Evolutionary conservation across 2,888 invertebrate species (phyloP), one percentile per base, ranked within the genome.

Genomic region (Pristionchus mayeri): DNA sequence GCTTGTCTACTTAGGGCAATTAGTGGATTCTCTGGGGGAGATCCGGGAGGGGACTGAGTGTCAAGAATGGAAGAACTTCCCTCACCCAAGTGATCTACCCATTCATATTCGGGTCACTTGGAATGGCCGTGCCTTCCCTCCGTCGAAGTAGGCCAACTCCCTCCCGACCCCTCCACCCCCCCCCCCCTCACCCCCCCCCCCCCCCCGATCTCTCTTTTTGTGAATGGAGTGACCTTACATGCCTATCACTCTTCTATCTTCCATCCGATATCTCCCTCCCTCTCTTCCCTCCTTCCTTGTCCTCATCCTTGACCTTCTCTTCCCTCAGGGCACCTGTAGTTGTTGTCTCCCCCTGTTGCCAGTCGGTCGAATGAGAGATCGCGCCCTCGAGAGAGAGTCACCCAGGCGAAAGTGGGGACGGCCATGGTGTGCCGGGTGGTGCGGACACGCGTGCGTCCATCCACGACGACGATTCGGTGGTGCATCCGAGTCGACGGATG

Each of bases 1-100:
- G 37, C 71, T 71, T 71, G 44, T 71, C 71, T 71, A 71, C 71
- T 71, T 71, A 71, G 71, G 71, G 40, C 71, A 71, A 71, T 71
- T 71, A 71, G 71, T 44, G n/a, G 34, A n/a, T 63, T 21, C 34
- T 63, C 37, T 60, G 60, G 30, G n/a, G 11, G 18, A 71, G 71
- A 24, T 71, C 71, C 71, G 71, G 71, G 40, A 24, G 11, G n/a
- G 11, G 40, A n/a, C 67, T 18, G 24, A 44, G 71, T 71, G 71
- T 71, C 71, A 71, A 71, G 71, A 63, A 34, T 63, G 34, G 63
- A 34, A 63, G 40, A 40, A 71, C 37, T 34, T 44, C 71, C 37
- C 27, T 21, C 24, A n/a, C 24, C n/a, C n/a, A 40, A 34, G n/a
- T 37, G 4, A 44, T 71, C 40, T 11, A 44, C 63, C 24, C 71